These are phyloP conservation scores for Echeneis naucrates DNA, from an alignment of 2,797 vertebrate genomes.

Conservation along the genomic window DNA sequence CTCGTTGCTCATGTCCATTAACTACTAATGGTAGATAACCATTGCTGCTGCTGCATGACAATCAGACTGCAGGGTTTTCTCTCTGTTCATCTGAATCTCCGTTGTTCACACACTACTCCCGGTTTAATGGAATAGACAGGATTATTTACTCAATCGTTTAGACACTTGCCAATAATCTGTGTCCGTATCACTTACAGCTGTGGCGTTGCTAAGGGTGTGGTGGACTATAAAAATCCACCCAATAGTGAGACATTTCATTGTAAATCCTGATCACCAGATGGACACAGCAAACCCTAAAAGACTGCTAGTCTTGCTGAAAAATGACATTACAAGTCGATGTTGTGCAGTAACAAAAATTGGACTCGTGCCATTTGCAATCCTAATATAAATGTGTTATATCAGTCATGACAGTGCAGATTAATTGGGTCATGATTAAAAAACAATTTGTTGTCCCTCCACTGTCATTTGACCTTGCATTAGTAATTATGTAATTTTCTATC, in stretches of 20 bases:
- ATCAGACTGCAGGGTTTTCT: slow-evolving; percentile 23
- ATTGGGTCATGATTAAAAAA: slow-evolving; percentile 8
- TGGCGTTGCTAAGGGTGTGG: too few relatives aligned
- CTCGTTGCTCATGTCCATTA: slow-evolving; percentile 47
- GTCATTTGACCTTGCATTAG: not conserved
- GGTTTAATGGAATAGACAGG: not conserved
- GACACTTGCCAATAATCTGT: not conserved
- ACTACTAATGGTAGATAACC: slow-evolving; percentile 31
- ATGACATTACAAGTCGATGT: not conserved
- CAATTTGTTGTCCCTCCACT: not conserved
- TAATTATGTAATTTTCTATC: not conserved
- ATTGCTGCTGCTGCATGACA: slow-evolving; percentile 6
- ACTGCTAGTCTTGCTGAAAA: not conserved
- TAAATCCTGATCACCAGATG: not conserved
- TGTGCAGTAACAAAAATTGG: not conserved
- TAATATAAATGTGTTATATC: slow-evolving; percentile 8
- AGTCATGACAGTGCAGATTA: slow-evolving; percentile 14
- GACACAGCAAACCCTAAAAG: not conserved
- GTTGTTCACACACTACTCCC: not conserved
- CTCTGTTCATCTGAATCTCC: slow-evolving; percentile 5
- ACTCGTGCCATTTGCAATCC: not conserved
- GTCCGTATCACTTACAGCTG: not conserved
- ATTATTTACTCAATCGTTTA: not conserved
- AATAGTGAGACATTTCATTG: not conserved
- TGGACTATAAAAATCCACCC: not conserved